Base-by-base conservation (phyloP, 2,113 vertebrate species). In the Agapornis roseicollis region DNA sequence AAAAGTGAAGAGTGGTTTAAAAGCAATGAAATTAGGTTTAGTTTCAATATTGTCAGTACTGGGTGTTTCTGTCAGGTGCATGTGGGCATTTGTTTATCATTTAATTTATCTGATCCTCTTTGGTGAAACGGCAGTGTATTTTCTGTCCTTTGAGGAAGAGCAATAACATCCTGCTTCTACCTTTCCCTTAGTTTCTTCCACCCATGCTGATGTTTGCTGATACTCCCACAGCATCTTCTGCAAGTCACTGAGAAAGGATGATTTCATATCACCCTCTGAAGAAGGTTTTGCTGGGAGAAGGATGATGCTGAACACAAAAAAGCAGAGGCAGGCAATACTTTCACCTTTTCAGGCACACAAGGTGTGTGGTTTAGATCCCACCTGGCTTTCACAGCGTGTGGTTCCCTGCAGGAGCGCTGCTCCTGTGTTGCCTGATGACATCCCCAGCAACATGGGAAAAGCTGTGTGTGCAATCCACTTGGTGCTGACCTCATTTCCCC, bases 371-470 rank as follows among this genome's bases (percentile, higher is more conserved):
- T 78, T 46, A 29, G 33, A 66, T 18, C 41, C 24, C 70, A 23
- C 10, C 29, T 16, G 33, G 1, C 2, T 93, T 90, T 60, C 29
- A 37, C 42, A 8, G 0, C 0, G 0, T 2, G 39, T 16, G 8
- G 24, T 20, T 49, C 27, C 65, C 50, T 25, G 53, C 23, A 23
- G 60, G 10, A 69, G 19, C 3, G 0, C 31, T 24, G 69, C 56
- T 61, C 46, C n/a, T 42, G 20, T 7, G 18, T 1, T 89, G 27
- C 33, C 22, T 68, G 52, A 9, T 14, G 35, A 11, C 28, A 29
- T 11, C 35, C 46, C 46, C 0, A 0, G 47, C 6, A 52, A 64
- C 72, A 47, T 4, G 27, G 73, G 53, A 64, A 64, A 82, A 88
- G 13, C n/a, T 41, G 4, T 1, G 4, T 4, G 4, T 9, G 6